phyloP scores from a whole-genome alignment of 2,113 vertebrate species.

The Leucosticte australis region DNA sequence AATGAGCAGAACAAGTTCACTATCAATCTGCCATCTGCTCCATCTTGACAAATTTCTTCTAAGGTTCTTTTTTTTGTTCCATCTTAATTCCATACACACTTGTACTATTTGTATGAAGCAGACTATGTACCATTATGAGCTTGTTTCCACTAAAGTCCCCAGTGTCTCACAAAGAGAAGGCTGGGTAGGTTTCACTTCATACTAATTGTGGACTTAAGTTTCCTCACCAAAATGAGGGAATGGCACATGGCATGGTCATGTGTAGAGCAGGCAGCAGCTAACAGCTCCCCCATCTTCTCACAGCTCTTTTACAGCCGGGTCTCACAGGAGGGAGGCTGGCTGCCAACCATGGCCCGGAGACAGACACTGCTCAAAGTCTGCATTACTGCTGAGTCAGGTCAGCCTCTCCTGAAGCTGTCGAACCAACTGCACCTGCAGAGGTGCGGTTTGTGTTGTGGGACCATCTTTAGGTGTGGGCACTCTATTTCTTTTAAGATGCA shows the following conservation, averaged over 20 bases:
- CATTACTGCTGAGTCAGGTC: neutral
- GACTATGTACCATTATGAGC: neutral
- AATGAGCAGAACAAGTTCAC: neutral
- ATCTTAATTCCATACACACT: neutral
- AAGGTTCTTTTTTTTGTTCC: neutral
- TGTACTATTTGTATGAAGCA: neutral
- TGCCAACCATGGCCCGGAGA: neutral
- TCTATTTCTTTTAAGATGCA: neutral
- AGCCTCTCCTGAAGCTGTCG: neutral
- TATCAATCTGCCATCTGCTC: neutral
- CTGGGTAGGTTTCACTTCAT: neutral
- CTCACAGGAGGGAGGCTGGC: neutral
- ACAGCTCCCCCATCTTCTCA: neutral
- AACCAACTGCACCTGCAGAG: fast-evolving
- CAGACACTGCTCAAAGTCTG: neutral
- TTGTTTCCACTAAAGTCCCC: neutral
- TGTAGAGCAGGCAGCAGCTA: neutral
- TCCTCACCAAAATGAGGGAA: neutral
- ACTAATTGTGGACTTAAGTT: neutral
- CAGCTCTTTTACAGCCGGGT: neutral
- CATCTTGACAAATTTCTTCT: neutral
- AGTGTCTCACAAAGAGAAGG: neutral
- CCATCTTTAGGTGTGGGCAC: neutral
- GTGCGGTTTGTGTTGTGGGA: neutral
- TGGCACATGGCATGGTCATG: fast-evolving